These are phyloP conservation scores for Hirtodrosophila alboralis DNA, from an alignment of 2,888 invertebrate genomes.

Conservation along the genomic window DNA sequence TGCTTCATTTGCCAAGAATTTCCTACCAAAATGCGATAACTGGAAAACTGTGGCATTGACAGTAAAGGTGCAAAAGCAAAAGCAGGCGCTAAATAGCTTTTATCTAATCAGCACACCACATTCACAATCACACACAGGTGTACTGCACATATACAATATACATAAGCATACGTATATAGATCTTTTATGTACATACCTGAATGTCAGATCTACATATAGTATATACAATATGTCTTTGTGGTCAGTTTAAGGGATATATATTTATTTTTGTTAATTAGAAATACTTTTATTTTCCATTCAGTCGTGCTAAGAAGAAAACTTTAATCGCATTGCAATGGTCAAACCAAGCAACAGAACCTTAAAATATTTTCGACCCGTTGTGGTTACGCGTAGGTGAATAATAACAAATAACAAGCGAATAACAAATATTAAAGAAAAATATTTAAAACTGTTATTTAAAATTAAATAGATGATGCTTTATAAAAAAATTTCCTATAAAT, in stretches of 20 bases:
- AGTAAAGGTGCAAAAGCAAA: slow-evolving; percentile 54
- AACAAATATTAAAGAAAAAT: neutral
- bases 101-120: slow-evolving; percentile 60
- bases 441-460: neutral
- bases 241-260: neutral
- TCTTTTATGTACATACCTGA: slow-evolving; percentile 13
- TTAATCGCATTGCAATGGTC: slow-evolving; percentile 50
- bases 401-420: too few species aligned
- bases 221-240: neutral
- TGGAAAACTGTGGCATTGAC: slow-evolving; percentile 43
- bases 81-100: slow-evolving; percentile 41
- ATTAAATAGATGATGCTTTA: too few species aligned
- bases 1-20: slow-evolving; percentile 71
- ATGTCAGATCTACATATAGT: too few species aligned
- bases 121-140: slow-evolving; percentile 36
- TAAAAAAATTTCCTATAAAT: too few species aligned
- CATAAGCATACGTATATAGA: too few species aligned
- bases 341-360: slow-evolving; percentile 62
- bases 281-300: slow-evolving; percentile 20
- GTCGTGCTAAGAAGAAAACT: slow-evolving; percentile 2
- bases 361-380: slow-evolving; percentile 61
- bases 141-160: too few species aligned
- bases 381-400: slow-evolving; percentile 64
- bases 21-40: slow-evolving; percentile 52
- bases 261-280: slow-evolving; percentile 5